Conservation (phyloP, 2,113 vertebrate genomes). For the Xyrauchen texanus region DNA sequence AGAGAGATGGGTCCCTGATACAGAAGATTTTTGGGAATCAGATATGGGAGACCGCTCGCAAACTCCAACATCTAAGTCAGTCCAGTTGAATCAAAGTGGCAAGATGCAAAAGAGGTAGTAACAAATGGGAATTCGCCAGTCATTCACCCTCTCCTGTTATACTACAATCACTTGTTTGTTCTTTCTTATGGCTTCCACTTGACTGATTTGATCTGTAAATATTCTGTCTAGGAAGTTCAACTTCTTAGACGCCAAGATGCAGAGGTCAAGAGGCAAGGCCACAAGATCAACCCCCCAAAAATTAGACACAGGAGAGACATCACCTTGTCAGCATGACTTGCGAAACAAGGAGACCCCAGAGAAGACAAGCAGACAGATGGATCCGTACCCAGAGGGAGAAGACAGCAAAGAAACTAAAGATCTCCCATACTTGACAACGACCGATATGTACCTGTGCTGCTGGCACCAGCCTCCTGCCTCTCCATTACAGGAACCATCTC, state of each 20-base stretch:
- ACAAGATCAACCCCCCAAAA: constrained; percentile 85
- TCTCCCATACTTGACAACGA: constrained; percentile 89
- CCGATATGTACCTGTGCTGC: constrained; percentile 98
- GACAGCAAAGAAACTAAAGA: constrained; percentile 83
- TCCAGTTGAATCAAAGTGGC: constrained; percentile 63
- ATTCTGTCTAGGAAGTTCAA: constrained; percentile 79
- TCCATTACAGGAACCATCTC: constrained; percentile 89
- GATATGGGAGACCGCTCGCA: constrained; percentile 79
- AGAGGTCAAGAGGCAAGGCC: constrained; percentile 89
- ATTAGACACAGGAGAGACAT: constrained; percentile 78
- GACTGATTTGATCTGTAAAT: background rate
- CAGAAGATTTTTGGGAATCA: constrained; percentile 76
- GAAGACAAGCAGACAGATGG: constrained; percentile 77
- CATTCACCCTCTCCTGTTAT: background rate
- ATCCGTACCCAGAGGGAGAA: constrained; percentile 80
- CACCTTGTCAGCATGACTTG: constrained; percentile 88
- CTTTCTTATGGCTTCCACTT: background rate
- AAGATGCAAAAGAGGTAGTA: constrained; percentile 96
- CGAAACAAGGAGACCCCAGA: constrained; percentile 94
- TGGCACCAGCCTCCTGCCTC: constrained; percentile 96
- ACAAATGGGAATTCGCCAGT: background rate
- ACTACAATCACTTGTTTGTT: background rate
- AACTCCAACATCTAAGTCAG: constrained; percentile 75
- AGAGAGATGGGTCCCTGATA: constrained; percentile 86
- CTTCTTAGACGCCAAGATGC: constrained; percentile 83